Evolutionary conservation across 2,888 invertebrate species (phyloP), one percentile per base, ranked within the genome.

Genomic region (Leucoma salicis): DNA sequence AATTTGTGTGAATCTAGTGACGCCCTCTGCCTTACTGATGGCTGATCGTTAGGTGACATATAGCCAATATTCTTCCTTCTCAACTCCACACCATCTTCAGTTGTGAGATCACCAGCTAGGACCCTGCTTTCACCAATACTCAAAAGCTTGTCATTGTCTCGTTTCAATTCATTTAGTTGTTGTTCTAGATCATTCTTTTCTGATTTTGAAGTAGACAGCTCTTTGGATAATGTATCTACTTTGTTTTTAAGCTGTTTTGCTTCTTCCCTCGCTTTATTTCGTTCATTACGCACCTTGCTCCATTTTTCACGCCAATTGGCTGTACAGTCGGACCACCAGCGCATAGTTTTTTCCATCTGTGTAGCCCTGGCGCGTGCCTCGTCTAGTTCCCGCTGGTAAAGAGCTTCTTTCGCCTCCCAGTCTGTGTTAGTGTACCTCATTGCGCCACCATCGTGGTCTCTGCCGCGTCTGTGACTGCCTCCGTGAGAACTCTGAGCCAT

Each of bases 251-350:
- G 76, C 57, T 94, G 93, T 75, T 97, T 95, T 1, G 95, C 93
- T 80, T 98, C 98, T 64, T 98, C 98, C 27, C 98, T 90, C 0
- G 97, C 95, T 72, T 96, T 96, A 76, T 99, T 99, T 14, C 98
- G 91, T 85, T 99, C 99, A 74, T 95, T 96, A 39, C 98, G 92
- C 25, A 62, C 95, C 87, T 98, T 97, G 78, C 96, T 96, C 99
- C 99, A 99, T 74, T 99, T 99, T 92, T 91, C 98, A 93, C 88
- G 80, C 99, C 99, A 37, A 96, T 98, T 99, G 95, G 98, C 97
- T 0, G 99, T 99, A 78, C 99, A 99, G 77, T 99, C 99, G 0
- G 98, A 98, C 99, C 99, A 99, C 99, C 99, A 99, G 45, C 98
- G 91, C 98, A 99, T 99, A 0, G 99, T 99, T 82, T 99, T 99